Evolutionary conservation across 1,140 invertebrate species (phyloP), one percentile per base, ranked within the genome.

Genomic region (Musca vetustissima): DNA sequence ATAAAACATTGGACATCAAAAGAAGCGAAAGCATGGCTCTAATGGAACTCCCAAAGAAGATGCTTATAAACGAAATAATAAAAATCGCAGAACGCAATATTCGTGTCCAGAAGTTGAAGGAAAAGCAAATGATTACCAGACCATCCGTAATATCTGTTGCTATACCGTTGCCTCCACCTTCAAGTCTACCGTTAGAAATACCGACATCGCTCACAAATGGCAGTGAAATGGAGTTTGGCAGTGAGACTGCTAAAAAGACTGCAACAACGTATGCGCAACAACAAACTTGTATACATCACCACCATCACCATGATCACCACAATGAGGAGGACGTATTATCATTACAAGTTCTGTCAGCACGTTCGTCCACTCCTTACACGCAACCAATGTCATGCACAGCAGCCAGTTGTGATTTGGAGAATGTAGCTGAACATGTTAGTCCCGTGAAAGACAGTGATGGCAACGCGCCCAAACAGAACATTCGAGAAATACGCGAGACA

Each of bases 331-430:
- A 81, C 1, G 69, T 57, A 3, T 69, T 81, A 24, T 22, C 78
- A 0, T 50, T 80, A 17, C 78, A 80, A 48, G 73, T 80, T 43
- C 66, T 79, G 15, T 79, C 78, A 6, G 75, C 78, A 14, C 70
- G 79, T 21, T 77, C 79, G 0, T 81, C 79, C 0, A 81, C 79
- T 1, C 79, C 79, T 0, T 78, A 76, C 17, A 79, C 77, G 0
- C 76, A 75, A 49, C 74, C 21, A 67, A 64, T 78, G 53, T 80
- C 78, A 22, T 80, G 76, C 67, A 77, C 77, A 1, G 71, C 71
- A 1, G 75, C 73, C 7, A 79, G 72, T 66, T 78, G 77, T 53
- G 78, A 78, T 61, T 50, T 81, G 47, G 77, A 79, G n/a, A 69
- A 72, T 67, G 71, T 68, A 14, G 21, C 68, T 6, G 68, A 70